A percentile compares a stretch with the other conserved stretches of the same genome.
Evolutionary conservation across 2,888 invertebrate species (phyloP).

Genomic region (Drosophila kambysellisi): DNA sequence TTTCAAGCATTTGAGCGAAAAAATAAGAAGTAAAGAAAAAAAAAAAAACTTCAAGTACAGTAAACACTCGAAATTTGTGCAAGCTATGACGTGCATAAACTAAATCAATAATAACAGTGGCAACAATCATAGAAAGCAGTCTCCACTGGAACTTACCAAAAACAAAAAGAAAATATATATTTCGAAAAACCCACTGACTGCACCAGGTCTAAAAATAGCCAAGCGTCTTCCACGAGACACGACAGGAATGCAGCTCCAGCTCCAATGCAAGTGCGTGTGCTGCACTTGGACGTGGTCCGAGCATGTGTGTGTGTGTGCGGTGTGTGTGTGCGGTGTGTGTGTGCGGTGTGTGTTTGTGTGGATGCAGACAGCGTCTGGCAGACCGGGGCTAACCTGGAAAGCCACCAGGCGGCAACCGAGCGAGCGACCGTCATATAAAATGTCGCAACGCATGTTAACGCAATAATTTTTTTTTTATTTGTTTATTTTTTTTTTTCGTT

Average conservation of each 20-base stretch:
- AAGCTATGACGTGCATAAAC: conserved; percentile 47
- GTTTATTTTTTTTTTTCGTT: not conserved
- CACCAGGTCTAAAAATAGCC: conserved; percentile 69
- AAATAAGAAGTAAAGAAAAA: not conserved
- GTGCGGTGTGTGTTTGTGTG: conserved; percentile 30
- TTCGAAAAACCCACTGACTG: conserved; percentile 64
- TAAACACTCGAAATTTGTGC: conserved; percentile 51
- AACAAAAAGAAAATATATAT: conserved; percentile 18
- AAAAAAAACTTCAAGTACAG: conserved; percentile 54
- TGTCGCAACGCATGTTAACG: conserved; percentile 75
- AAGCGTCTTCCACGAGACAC: conserved; percentile 55
- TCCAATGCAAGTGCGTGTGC: conserved; percentile 60
- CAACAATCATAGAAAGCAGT: conserved; percentile 24
- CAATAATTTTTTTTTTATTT: conserved; percentile 56
- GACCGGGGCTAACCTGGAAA: conserved; percentile 59
- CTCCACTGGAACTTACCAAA: conserved; percentile 10
- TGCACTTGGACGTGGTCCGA: conserved; percentile 26
- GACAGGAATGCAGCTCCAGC: conserved; percentile 78
- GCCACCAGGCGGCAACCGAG: conserved; percentile 33
- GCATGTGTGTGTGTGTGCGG: conserved; percentile 10
- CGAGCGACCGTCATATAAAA: conserved; percentile 66
- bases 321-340: conserved; percentile 7
- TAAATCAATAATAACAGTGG: conserved; percentile 57
- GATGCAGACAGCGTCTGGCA: conserved; percentile 67
- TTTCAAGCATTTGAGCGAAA: conserved; percentile 58